Evolutionary conservation across 2,797 vertebrate species (phyloP).

Genomic region (Buceros bicornis): DNA sequence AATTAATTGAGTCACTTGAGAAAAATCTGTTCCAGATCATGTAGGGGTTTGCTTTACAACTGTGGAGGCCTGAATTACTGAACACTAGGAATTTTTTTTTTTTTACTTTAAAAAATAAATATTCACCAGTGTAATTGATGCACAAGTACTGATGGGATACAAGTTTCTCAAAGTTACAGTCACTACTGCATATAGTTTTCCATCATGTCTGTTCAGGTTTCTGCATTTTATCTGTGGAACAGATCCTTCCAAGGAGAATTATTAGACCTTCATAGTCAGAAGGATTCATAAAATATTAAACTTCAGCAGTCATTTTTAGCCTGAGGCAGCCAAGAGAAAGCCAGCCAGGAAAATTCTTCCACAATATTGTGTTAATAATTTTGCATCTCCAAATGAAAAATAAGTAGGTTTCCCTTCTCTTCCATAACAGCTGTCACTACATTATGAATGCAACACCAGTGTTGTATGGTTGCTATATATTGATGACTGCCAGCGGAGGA

Average conservation of each 20-base stretch:
- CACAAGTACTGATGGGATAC: background rate
- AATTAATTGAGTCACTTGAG: background rate
- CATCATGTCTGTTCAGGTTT: background rate
- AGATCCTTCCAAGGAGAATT: constrained; percentile 45
- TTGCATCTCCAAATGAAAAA: constrained; percentile 69
- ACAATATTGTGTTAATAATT: constrained; percentile 62
- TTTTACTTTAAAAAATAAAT: background rate
- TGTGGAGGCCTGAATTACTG: background rate
- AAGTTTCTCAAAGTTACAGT: background rate
- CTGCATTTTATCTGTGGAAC: constrained; percentile 51
- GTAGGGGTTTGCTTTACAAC: background rate
- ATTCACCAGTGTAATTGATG: background rate
- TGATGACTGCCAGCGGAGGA: background rate
- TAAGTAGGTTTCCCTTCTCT: constrained; percentile 69
- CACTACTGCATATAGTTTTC: background rate
- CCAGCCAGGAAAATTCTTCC: constrained; percentile 71
- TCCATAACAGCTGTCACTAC: constrained; percentile 42
- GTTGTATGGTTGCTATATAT: background rate
- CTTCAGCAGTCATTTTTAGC: constrained; percentile 34
- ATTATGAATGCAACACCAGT: constrained; percentile 48
- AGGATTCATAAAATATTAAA: constrained; percentile 69
- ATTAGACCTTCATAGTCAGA: constrained; percentile 30
- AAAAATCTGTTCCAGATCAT: constrained; percentile 1
- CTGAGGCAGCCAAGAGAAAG: constrained; percentile 56
- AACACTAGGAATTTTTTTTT: background rate